Percentiles rank a stretch among this genome's conserved stretches.
Conservation (phyloP, 2,113 vertebrate species). For the Poeciliopsis retropinna region DNA sequence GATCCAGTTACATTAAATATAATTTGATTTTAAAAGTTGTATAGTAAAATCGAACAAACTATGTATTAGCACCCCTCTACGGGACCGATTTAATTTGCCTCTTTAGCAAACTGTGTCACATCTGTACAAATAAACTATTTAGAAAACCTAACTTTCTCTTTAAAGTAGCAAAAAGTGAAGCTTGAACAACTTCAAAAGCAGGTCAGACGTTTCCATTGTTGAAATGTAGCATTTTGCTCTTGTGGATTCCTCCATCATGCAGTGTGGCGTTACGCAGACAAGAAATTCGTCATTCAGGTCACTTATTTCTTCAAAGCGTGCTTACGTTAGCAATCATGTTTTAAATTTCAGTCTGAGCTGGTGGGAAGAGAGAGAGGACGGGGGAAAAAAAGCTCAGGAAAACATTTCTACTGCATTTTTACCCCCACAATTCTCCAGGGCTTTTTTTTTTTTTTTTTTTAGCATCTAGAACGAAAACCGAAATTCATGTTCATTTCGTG, state of each 20-base stretch:
- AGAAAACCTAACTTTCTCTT: neutral
- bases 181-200: slow-evolving; percentile 1
- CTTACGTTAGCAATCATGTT: slow-evolving; percentile 17
- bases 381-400: neutral
- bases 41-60: neutral
- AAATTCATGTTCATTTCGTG: slow-evolving; percentile 12
- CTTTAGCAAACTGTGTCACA: neutral
- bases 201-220: slow-evolving; percentile 4
- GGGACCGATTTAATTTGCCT: neutral
- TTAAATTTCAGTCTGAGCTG: slow-evolving; percentile 9
- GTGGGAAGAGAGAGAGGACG: neutral
- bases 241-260: slow-evolving; percentile 10
- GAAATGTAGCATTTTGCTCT: slow-evolving; percentile 11
- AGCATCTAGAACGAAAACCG: neutral
- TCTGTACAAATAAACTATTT: neutral
- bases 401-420: neutral
- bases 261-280: slow-evolving; percentile 41
- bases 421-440: slow-evolving; percentile 10
- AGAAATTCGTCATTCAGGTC: slow-evolving; percentile 66
- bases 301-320: slow-evolving; percentile 55
- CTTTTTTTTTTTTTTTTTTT: neutral
- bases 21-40: neutral
- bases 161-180: slow-evolving; percentile 3
- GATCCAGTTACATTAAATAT: neutral
- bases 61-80: neutral